Conservation (phyloP, 2,797 vertebrate species). For the Ctenosaura bakeri region DNA sequence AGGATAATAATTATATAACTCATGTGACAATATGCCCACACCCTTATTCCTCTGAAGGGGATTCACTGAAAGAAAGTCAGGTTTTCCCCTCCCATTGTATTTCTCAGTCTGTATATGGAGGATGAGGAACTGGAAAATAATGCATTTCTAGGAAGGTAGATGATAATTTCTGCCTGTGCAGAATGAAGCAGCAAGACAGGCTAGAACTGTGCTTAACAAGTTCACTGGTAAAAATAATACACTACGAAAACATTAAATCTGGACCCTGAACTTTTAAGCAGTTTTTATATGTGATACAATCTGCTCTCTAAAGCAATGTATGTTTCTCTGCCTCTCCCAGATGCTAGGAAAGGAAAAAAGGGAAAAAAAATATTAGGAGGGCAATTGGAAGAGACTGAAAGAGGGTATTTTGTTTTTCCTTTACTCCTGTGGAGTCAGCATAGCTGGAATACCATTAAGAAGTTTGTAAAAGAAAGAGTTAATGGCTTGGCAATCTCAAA, state of each 20-base stretch:
- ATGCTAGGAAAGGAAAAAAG: background rate
- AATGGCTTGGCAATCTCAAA: constrained; percentile 17
- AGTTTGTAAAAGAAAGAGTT: constrained; percentile 8
- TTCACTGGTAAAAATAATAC: background rate
- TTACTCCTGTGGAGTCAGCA: background rate
- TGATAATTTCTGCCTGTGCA: background rate
- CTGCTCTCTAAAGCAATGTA: background rate
- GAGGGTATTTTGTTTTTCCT: background rate
- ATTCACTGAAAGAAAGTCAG: background rate
- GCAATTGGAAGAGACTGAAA: background rate
- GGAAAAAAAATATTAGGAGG: background rate
- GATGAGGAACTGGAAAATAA: background rate
- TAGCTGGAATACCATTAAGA: background rate
- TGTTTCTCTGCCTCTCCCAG: background rate
- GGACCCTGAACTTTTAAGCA: background rate
- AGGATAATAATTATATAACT: background rate
- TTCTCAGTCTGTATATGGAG: background rate
- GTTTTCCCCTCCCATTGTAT: background rate
- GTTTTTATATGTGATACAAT: background rate
- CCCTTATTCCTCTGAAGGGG: background rate
- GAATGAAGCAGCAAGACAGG: background rate
- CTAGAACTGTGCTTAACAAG: constrained; percentile 1
- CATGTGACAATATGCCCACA: background rate
- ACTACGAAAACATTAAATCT: background rate
- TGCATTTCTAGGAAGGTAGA: background rate